Percentiles rank a stretch among this genome's conserved stretches.
Conservation (phyloP, 2,113 vertebrate species). For the Taxidea taxus region DNA sequence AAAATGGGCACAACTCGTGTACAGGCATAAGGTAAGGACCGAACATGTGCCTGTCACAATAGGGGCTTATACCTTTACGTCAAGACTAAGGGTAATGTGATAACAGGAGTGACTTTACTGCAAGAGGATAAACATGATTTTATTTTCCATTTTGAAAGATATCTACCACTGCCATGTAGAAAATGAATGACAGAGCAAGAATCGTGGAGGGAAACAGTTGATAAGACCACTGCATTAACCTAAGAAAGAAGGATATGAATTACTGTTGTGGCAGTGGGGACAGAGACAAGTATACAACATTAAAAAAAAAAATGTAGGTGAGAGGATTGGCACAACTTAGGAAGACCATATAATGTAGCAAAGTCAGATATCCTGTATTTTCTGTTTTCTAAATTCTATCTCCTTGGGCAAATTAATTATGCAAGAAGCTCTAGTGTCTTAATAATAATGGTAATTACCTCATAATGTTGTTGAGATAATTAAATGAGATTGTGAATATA, state of each 20-base stretch:
- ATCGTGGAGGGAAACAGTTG: background rate
- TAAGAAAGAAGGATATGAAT: background rate
- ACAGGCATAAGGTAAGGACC: background rate
- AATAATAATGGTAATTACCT: background rate
- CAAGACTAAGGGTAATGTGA: background rate
- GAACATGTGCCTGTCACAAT: background rate
- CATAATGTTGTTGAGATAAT: background rate
- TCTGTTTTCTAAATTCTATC: background rate
- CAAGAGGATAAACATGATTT: background rate
- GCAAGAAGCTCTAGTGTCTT: background rate
- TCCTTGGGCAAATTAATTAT: background rate
- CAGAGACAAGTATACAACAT: background rate
- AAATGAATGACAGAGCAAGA: background rate
- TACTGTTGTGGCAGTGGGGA: background rate
- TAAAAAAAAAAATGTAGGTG: background rate
- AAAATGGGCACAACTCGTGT: background rate
- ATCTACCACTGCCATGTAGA: background rate
- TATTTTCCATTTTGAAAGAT: background rate
- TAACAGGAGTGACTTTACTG: background rate
- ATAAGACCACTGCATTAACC: background rate
- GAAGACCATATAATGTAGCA: background rate
- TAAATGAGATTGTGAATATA: background rate
- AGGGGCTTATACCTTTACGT: background rate
- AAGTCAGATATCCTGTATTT: background rate
- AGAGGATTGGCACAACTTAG: background rate